phyloP scores from a whole-genome alignment of 2,113 vertebrate species.

The Bubo scandiacus region DNA sequence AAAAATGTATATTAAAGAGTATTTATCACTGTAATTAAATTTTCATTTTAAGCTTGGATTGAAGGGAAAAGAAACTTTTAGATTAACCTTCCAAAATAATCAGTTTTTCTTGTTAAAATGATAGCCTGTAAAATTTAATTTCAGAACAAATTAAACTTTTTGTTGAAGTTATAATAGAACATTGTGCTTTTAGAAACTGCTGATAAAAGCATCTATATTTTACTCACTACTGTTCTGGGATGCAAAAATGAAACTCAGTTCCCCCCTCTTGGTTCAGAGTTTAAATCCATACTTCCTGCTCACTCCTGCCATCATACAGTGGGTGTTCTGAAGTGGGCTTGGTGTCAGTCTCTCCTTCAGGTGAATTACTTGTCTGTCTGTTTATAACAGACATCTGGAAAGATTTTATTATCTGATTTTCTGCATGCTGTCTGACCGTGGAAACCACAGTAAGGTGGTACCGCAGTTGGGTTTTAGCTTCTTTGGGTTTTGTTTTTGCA shows the following conservation, averaged over 20 bases:
- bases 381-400: background rate
- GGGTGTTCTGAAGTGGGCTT: background rate
- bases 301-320: background rate
- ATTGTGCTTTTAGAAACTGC: background rate
- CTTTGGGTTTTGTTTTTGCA: background rate
- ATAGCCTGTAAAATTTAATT: constrained; percentile 50
- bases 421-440: background rate
- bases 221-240: background rate
- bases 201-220: background rate
- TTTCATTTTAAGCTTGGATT: constrained; percentile 20
- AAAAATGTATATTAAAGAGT: constrained; percentile 4
- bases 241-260: background rate
- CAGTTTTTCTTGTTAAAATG: background rate
- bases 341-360: background rate
- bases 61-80: background rate
- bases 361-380: background rate
- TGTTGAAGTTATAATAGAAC: constrained; percentile 8
- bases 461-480: background rate
- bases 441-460: background rate
- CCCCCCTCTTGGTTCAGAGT: background rate
- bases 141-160: constrained; percentile 31
- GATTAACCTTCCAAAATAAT: constrained; percentile 20
- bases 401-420: background rate
- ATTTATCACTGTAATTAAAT: constrained; percentile 36
- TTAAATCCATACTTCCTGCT: background rate